A percentile compares a stretch with the other conserved stretches of the same genome.
Conservation (phyloP, 2,113 vertebrate genomes). For the Heloderma charlesbogerti region DNA sequence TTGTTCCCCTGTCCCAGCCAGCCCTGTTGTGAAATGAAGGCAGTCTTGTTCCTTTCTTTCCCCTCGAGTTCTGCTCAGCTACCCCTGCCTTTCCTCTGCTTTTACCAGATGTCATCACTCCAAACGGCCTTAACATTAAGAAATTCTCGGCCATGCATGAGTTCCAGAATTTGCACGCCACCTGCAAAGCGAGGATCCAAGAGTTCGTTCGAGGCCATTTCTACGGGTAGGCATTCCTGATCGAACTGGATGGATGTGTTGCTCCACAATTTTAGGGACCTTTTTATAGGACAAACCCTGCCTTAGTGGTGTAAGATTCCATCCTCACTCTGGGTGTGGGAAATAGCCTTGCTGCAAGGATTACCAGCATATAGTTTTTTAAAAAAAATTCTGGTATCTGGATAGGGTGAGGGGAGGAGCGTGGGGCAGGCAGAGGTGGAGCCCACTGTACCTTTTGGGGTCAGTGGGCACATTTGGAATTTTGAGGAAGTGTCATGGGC, state of each 20-base stretch:
- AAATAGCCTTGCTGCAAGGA: neutral
- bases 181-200: conserved; percentile 91
- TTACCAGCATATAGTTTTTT: neutral
- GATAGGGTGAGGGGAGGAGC: neutral
- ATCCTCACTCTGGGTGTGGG: too few species aligned
- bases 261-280: conserved; percentile 17
- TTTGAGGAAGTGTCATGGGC: too few species aligned
- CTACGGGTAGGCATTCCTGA: conserved; percentile 87
- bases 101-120: conserved; percentile 92
- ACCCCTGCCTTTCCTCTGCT: conserved; percentile 63
- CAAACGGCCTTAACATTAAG: conserved; percentile 96
- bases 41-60: neutral
- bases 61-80: conserved; percentile 34
- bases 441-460: neutral
- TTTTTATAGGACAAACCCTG: conserved; percentile 16
- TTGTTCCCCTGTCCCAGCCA: neutral
- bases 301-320: neutral
- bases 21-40: neutral
- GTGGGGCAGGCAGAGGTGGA: neutral
- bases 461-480: neutral
- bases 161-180: conserved; percentile 97
- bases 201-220: conserved; percentile 98
- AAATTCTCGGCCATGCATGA: conserved; percentile 99
- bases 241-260: conserved; percentile 23
- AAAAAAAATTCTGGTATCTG: neutral